Evolutionary conservation across 53 echinoderm and acorn worm genomes (phyloP).

Genomic region (Arbacia lixula): DNA sequence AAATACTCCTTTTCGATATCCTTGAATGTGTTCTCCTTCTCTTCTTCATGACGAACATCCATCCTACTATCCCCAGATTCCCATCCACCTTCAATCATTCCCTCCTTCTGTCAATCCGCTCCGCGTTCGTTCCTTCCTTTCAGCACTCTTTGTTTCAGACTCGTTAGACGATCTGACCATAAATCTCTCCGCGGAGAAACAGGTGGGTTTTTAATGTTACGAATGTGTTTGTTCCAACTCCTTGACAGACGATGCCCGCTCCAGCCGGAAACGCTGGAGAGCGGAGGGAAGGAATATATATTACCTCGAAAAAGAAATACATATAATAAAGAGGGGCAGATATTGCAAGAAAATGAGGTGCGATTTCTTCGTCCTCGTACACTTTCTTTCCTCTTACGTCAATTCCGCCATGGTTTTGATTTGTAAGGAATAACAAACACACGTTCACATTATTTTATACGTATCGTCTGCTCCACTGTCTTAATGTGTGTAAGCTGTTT

Average conservation of each 20-base stretch:
- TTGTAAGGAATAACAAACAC: too few species aligned
- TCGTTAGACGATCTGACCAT: slow-evolving; percentile 28
- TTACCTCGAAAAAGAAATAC: too few species aligned
- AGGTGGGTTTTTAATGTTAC: slow-evolving; percentile 42
- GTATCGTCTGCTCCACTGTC: too few species aligned
- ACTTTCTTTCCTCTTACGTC: background rate
- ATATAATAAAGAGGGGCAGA: background rate
- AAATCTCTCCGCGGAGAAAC: slow-evolving; percentile 28
- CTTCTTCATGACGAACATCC: too few species aligned
- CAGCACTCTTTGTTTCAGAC: slow-evolving; percentile 31
- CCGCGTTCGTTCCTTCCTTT: background rate
- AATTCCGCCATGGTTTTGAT: background rate
- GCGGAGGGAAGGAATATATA: background rate
- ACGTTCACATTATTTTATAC: too few species aligned
- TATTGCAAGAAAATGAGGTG: slow-evolving; percentile 28
- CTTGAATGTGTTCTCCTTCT: too few species aligned
- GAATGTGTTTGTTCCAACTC: slow-evolving; percentile 32
- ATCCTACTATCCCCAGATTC: too few species aligned
- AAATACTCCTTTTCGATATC: too few species aligned
- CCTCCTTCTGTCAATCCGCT: too few species aligned
- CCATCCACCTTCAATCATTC: too few species aligned
- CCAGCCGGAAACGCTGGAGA: slow-evolving; percentile 17
- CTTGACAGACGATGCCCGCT: slow-evolving; percentile 28
- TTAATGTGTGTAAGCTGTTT: too few species aligned
- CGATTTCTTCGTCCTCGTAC: slow-evolving; percentile 30